Evolutionary conservation across 2,888 invertebrate species (phyloP).

Genomic region (Cacoxenus indagator): DNA sequence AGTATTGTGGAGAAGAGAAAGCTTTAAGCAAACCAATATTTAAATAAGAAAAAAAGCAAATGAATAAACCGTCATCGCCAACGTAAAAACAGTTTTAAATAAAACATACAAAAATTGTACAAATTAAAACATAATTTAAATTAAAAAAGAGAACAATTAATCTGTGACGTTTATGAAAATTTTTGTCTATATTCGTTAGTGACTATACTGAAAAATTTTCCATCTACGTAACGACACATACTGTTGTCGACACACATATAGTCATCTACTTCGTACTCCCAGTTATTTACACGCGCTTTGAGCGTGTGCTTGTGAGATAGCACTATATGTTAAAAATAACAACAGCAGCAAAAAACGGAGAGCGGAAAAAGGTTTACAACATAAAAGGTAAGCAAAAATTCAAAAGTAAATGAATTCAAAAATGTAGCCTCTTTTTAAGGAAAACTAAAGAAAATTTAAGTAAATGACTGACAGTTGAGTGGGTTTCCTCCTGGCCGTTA

Average conservation of each 20-base stretch:
- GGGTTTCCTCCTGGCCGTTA: no score
- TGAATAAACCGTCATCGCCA: slow-evolving; percentile 60
- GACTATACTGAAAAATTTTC: slow-evolving; percentile 45
- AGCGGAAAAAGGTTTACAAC: slow-evolving; percentile 61
- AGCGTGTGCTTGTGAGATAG: slow-evolving; percentile 38
- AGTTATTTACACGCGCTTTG: slow-evolving; percentile 15
- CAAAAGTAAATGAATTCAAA: no score
- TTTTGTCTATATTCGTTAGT: slow-evolving; percentile 14
- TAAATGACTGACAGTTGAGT: no score
- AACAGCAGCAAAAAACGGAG: slow-evolving; percentile 34
- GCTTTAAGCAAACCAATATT: slow-evolving; percentile 52
- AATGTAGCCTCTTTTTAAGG: no score
- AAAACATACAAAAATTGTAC: slow-evolving; percentile 36
- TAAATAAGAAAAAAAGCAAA: slow-evolving; percentile 27
- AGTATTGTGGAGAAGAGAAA: slow-evolving; percentile 47
- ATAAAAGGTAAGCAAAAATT: slow-evolving; percentile 57
- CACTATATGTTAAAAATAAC: slow-evolving; percentile 30
- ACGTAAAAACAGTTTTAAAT: slow-evolving; percentile 61
- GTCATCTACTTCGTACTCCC: slow-evolving; percentile 45
- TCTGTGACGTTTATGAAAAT: slow-evolving; percentile 24
- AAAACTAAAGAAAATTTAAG: no score
- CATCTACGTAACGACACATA: slow-evolving; percentile 44
- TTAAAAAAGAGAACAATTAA: slow-evolving; percentile 10
- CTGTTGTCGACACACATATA: slow-evolving; percentile 37
- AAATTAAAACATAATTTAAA: no score